phyloP scores from a whole-genome alignment of 2,888 invertebrate genomes.

The Gortyna flavago region DNA sequence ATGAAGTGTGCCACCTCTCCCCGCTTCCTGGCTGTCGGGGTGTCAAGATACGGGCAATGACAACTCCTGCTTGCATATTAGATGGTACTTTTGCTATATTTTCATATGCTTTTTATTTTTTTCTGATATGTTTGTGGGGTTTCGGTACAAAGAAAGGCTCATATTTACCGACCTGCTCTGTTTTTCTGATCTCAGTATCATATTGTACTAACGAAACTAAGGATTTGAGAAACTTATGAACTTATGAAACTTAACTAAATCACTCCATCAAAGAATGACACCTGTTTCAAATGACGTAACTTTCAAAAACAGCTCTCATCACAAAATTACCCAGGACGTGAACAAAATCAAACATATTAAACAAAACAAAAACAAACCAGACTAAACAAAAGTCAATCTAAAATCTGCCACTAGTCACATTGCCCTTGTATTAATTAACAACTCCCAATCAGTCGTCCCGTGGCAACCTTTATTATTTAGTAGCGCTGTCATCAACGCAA shows the following conservation, averaged over 20 bases:
- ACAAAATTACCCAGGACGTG: neutral
- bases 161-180: neutral
- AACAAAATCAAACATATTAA: neutral
- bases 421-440: conserved; percentile 57
- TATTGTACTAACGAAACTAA: neutral
- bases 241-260: neutral
- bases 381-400: conserved; percentile 39
- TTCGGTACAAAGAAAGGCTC: neutral
- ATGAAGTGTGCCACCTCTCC: conserved; percentile 89
- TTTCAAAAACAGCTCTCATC: neutral
- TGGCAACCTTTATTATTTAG: conserved; percentile 66
- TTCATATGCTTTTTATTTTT: conserved; percentile 41
- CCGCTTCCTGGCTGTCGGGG: conserved; percentile 86
- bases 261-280: neutral
- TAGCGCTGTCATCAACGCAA: conserved; percentile 76
- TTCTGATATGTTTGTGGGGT: neutral
- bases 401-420: conserved; percentile 54
- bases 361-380: conserved; percentile 17
- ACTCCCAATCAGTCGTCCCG: conserved; percentile 57
- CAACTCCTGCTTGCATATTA: conserved; percentile 80
- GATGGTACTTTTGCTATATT: conserved; percentile 73
- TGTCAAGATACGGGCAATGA: conserved; percentile 87
- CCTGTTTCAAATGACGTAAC: neutral
- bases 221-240: neutral
- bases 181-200: neutral